These are phyloP conservation scores for Pterois miles DNA, from an alignment of 2,797 vertebrate species.

Conservation along the genomic window DNA sequence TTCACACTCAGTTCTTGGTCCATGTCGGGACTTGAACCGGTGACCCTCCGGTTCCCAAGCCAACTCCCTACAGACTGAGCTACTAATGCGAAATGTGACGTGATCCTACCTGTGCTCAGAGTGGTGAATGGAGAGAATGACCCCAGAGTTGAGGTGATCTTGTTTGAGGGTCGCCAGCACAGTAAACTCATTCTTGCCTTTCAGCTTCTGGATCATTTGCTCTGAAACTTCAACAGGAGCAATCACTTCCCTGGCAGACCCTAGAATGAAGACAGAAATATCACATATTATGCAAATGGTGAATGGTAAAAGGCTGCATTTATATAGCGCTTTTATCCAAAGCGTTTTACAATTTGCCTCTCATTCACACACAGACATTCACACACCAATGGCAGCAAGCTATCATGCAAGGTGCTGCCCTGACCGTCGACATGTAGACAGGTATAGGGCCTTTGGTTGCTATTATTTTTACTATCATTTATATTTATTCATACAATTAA, in stretches of 20 bases:
- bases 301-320: background rate
- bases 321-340: conserved; percentile 1
- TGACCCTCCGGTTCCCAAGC: too few relatives aligned
- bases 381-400: background rate
- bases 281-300: conserved; percentile 25
- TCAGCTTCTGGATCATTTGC: conserved; percentile 92
- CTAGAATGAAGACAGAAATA: conserved; percentile 71
- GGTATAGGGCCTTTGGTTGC: background rate
- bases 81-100: background rate
- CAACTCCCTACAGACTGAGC: too few relatives aligned
- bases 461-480: background rate
- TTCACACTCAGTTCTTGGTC: too few relatives aligned
- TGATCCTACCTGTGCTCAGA: conserved; percentile 90
- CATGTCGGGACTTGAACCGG: too few relatives aligned
- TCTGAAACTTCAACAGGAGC: conserved; percentile 88
- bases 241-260: conserved; percentile 91
- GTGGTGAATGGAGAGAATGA: conserved; percentile 95
- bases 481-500: background rate
- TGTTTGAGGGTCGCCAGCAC: conserved; percentile 94
- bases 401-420: background rate
- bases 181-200: conserved; percentile 95
- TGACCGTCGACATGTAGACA: background rate
- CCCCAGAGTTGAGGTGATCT: conserved; percentile 93
- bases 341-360: background rate
- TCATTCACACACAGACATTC: background rate